These are phyloP conservation scores for Phrynosoma platyrhinos DNA, from an alignment of 2,113 vertebrate species.

Conservation along the genomic window DNA sequence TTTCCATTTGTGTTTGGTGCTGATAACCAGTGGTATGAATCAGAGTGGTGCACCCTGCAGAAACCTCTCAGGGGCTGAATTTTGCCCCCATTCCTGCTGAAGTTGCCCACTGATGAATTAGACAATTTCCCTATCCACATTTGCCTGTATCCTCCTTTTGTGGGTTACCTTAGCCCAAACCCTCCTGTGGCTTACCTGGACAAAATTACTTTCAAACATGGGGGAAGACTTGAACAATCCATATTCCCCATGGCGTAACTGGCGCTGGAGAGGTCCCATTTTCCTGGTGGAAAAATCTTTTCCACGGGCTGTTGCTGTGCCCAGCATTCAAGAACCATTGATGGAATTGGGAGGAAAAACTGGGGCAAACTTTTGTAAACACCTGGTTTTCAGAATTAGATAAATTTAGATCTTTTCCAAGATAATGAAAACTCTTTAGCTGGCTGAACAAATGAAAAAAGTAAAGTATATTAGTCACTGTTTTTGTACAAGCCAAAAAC, in stretches of 20 bases:
- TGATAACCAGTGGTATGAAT: no score
- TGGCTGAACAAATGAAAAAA: no score
- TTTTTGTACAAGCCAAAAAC: no score
- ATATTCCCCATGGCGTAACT: conserved; percentile 70
- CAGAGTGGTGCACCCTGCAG: no score
- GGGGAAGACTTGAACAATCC: conserved; percentile 66
- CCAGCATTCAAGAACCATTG: conserved; percentile 33
- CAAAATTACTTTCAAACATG: conserved; percentile 73
- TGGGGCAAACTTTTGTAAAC: neutral
- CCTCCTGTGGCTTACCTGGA: conserved; percentile 50
- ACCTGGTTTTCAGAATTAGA: neutral
- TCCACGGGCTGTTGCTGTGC: conserved; percentile 24
- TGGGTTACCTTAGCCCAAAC: neutral
- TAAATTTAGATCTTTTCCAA: neutral
- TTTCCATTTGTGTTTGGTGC: no score
- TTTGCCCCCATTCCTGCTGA: no score
- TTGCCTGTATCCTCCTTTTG: neutral
- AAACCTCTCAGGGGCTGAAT: no score
- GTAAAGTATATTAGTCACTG: no score
- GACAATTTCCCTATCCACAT: neutral
- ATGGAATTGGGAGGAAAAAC: neutral
- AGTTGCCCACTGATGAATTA: neutral
- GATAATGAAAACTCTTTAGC: neutral
- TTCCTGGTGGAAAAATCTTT: conserved; percentile 50
- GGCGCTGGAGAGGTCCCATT: conserved; percentile 64